Conservation (phyloP, 1,140 invertebrate species). For the Bombus pyrosoma region DNA sequence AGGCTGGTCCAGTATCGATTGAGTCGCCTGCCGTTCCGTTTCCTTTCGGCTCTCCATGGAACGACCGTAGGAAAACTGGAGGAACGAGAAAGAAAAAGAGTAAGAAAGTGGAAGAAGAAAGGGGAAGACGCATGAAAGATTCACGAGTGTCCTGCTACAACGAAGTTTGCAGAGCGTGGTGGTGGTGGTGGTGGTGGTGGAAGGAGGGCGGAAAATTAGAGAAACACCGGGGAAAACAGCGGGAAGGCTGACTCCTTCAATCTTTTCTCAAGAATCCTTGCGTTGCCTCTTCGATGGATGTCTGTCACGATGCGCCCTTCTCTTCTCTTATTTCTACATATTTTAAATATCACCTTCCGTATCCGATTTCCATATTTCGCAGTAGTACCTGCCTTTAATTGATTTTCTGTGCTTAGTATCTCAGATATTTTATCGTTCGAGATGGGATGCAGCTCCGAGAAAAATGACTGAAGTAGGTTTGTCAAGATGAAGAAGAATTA, state of each 20-base stretch:
- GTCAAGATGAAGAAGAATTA: too few species aligned
- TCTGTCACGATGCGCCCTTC: too few species aligned
- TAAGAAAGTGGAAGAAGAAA: background rate
- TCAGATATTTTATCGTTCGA: background rate
- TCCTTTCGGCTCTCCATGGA: slow-evolving; percentile 13
- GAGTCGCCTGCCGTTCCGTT: slow-evolving; percentile 38
- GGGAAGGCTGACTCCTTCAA: background rate
- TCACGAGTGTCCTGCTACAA: slow-evolving; percentile 29
- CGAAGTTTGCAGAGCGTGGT: background rate
- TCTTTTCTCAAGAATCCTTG: background rate
- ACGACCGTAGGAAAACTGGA: background rate
- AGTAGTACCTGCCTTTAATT: background rate
- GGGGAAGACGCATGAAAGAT: slow-evolving; percentile 30
- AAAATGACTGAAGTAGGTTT: too few species aligned
- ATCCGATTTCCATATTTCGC: background rate
- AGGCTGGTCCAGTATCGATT: slow-evolving; percentile 62
- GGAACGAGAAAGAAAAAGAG: background rate
- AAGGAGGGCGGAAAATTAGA: background rate
- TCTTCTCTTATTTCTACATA: background rate
- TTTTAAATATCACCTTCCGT: background rate
- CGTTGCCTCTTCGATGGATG: too few species aligned
- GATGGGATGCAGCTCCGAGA: background rate
- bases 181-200: background rate
- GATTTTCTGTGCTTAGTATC: background rate
- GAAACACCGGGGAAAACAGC: slow-evolving; percentile 9